These are phyloP conservation scores for Didymodactylos carnosus DNA, from an alignment of 2,888 invertebrate genomes.

Conservation along the genomic window DNA sequence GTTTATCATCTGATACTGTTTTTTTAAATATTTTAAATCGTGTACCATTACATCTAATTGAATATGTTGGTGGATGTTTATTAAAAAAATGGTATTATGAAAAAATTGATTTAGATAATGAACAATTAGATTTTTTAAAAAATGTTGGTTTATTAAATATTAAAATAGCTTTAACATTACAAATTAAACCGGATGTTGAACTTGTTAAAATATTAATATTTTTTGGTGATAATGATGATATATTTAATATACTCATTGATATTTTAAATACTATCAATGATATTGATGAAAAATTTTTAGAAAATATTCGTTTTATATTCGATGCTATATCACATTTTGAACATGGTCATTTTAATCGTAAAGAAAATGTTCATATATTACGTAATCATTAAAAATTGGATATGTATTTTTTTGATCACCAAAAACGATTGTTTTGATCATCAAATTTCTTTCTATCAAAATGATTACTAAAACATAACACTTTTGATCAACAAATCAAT, in stretches of 20 bases:
- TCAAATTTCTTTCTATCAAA: too few relatives aligned
- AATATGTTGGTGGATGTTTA: not conserved
- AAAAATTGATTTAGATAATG: not conserved
- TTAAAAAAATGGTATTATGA: not conserved
- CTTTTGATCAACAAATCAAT: too few relatives aligned
- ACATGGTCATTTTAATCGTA: not conserved
- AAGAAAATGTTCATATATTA: too few relatives aligned
- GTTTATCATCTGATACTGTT: too few relatives aligned
- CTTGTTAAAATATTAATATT: not conserved
- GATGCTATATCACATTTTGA: not conserved
- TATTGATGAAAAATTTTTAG: not conserved
- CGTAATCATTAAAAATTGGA: too few relatives aligned
- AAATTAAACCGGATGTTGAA: not conserved
- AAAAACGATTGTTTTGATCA: too few relatives aligned
- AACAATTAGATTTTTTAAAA: not conserved
- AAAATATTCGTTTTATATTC: not conserved
- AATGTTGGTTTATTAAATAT: not conserved
- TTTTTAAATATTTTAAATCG: too few relatives aligned
- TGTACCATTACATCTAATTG: not conserved
- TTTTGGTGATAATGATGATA: not conserved
- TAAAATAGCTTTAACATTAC: not conserved
- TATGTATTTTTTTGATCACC: too few relatives aligned
- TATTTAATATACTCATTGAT: not conserved
- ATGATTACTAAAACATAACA: too few relatives aligned
- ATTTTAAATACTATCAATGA: not conserved